A percentile compares a stretch with the other conserved stretches of the same genome.
Evolutionary conservation across 1,140 invertebrate genomes (phyloP).

Genomic region (Sycophaga agraensis): DNA sequence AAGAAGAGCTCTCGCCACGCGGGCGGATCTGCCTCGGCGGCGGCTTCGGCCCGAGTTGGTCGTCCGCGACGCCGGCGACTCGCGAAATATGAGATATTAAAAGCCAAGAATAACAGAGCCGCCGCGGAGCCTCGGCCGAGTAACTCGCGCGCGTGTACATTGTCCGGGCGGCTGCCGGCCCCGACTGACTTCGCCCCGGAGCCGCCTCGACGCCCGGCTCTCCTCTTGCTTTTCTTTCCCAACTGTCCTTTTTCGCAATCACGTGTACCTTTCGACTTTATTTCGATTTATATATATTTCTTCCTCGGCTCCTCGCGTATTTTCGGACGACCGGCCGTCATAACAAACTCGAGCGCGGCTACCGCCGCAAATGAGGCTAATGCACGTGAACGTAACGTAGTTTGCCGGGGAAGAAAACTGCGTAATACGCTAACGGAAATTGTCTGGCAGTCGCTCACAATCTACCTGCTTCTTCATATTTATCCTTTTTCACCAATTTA

Average conservation of each 20-base stretch:
- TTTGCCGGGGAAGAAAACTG: too few relatives aligned
- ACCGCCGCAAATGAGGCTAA: too few relatives aligned
- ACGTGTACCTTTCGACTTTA: constrained; percentile 6
- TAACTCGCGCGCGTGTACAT: constrained; percentile 24
- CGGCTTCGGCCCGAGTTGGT: not conserved
- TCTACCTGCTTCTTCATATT: too few relatives aligned
- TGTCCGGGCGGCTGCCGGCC: too few relatives aligned
- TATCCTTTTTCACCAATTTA: too few relatives aligned
- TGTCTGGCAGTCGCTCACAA: too few relatives aligned
- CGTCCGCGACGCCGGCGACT: not conserved
- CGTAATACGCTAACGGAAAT: too few relatives aligned
- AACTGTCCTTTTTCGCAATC: not conserved
- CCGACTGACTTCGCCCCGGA: too few relatives aligned
- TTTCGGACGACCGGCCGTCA: not conserved
- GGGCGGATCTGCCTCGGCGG: too few relatives aligned
- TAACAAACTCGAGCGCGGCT: too few relatives aligned
- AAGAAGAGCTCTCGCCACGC: not conserved
- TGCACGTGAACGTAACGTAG: too few relatives aligned
- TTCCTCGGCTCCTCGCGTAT: not conserved
- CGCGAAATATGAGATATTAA: constrained; percentile 33
- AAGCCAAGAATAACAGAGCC: constrained; percentile 32
- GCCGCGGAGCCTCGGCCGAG: constrained; percentile 12
- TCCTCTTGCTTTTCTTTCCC: constrained; percentile 8
- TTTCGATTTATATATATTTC: not conserved
- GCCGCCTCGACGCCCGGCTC: too few relatives aligned